Percentiles rank a stretch among this genome's conserved stretches.
Conservation (phyloP, 2,888 invertebrate genomes). For the Unio pictorum region DNA sequence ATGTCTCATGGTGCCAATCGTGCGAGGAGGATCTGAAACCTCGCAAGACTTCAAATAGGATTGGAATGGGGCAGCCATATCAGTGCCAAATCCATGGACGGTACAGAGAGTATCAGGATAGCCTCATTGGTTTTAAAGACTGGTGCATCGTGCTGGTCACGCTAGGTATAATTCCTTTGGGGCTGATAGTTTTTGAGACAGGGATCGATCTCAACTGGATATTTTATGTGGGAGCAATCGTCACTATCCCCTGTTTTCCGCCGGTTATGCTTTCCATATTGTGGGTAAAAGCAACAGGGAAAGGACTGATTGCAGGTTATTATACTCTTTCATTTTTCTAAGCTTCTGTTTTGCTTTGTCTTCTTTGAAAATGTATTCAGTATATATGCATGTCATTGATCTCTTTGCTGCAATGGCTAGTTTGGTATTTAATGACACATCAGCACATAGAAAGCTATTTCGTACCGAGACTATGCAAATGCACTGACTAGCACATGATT, state of each 20-base stretch:
- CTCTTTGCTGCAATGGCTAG: too few relatives aligned
- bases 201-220: constrained; percentile 69
- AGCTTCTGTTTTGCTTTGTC: too few relatives aligned
- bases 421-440: too few relatives aligned
- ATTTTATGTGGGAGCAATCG: constrained; percentile 67
- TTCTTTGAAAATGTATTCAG: too few relatives aligned
- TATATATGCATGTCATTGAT: too few relatives aligned
- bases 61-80: constrained; percentile 19
- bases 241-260: constrained; percentile 66
- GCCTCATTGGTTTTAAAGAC: constrained; percentile 64
- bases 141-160: constrained; percentile 68
- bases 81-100: constrained; percentile 63
- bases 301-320: constrained; percentile 59
- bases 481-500: too few relatives aligned
- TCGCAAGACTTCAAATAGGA: constrained; percentile 12
- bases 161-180: constrained; percentile 64
- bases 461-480: too few relatives aligned
- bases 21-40: constrained; percentile 56
- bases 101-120: constrained; percentile 62
- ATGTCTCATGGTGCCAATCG: constrained; percentile 55
- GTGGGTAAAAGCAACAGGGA: constrained; percentile 64
- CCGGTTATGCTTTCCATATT: constrained; percentile 65
- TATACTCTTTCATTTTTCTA: neutral
- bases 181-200: constrained; percentile 61
- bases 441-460: too few relatives aligned